phyloP scores from a whole-genome alignment of 1,140 invertebrate genomes.

The Drosophila pallidifrons region DNA sequence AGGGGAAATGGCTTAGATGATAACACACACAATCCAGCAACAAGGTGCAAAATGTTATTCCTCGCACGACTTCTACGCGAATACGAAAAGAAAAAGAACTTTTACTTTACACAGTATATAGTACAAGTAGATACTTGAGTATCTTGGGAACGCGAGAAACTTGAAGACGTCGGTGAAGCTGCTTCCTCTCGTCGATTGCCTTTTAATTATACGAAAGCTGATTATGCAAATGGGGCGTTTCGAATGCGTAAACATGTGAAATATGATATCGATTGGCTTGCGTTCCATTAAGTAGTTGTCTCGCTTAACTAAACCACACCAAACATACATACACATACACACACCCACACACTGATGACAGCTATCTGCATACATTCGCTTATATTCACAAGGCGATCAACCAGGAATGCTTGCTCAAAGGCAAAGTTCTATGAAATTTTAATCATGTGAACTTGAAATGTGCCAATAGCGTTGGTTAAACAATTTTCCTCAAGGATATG shows the following conservation, averaged over 20 bases:
- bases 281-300: slow-evolving; percentile 9
- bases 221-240: slow-evolving; percentile 68
- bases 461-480: slow-evolving; percentile 26
- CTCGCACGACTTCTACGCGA: slow-evolving; percentile 8
- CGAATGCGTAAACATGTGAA: slow-evolving; percentile 52
- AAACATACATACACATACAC: slow-evolving; percentile 3
- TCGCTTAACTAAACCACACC: slow-evolving; percentile 15
- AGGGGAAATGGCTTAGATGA: slow-evolving; percentile 17
- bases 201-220: slow-evolving; percentile 77
- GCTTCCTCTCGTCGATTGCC: slow-evolving; percentile 54
- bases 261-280: slow-evolving; percentile 56
- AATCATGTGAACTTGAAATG: slow-evolving; percentile 36
- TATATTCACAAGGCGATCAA: neutral
- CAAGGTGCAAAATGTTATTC: slow-evolving; percentile 57
- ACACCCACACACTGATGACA: neutral
- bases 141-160: slow-evolving; percentile 6
- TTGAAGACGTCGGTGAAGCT: slow-evolving; percentile 3
- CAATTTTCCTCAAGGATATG: neutral
- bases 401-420: neutral
- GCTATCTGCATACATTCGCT: neutral
- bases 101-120: slow-evolving; percentile 21
- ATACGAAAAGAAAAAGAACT: slow-evolving; percentile 16
- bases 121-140: too few relatives aligned
- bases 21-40: slow-evolving; percentile 5
- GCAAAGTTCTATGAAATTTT: slow-evolving; percentile 43